These are phyloP conservation scores for Fratercula arctica DNA, from an alignment of 2,797 vertebrate genomes.

Conservation along the genomic window DNA sequence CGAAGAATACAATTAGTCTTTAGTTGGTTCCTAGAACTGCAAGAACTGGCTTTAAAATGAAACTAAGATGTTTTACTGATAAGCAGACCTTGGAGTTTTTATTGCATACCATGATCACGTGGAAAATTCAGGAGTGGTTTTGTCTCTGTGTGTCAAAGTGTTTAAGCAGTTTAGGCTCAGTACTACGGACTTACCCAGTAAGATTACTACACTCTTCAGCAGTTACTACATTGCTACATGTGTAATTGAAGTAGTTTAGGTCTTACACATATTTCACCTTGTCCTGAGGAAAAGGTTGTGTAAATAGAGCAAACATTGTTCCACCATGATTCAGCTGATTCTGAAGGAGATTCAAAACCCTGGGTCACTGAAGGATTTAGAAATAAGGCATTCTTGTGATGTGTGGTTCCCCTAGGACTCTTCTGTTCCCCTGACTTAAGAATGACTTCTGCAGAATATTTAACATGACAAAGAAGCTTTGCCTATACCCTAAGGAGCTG, in stretches of 20 bases:
- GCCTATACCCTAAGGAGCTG: neutral
- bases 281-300: neutral
- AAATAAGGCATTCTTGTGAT: neutral
- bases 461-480: neutral
- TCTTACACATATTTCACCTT: neutral
- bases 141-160: neutral
- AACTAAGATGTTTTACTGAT: neutral
- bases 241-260: neutral
- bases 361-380: neutral
- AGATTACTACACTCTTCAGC: neutral
- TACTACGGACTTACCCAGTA: neutral
- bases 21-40: neutral
- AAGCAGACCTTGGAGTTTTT: neutral
- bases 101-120: neutral
- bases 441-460: neutral
- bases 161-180: neutral
- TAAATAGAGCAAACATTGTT: neutral
- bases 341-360: neutral
- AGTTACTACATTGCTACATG: neutral
- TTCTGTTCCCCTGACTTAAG: neutral
- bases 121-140: neutral
- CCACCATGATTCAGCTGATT: neutral
- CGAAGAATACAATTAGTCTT: neutral
- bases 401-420: neutral
- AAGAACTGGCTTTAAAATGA: neutral